These are phyloP conservation scores for Camelus bactrianus DNA, from an alignment of 2,113 vertebrate species.

Conservation along the genomic window DNA sequence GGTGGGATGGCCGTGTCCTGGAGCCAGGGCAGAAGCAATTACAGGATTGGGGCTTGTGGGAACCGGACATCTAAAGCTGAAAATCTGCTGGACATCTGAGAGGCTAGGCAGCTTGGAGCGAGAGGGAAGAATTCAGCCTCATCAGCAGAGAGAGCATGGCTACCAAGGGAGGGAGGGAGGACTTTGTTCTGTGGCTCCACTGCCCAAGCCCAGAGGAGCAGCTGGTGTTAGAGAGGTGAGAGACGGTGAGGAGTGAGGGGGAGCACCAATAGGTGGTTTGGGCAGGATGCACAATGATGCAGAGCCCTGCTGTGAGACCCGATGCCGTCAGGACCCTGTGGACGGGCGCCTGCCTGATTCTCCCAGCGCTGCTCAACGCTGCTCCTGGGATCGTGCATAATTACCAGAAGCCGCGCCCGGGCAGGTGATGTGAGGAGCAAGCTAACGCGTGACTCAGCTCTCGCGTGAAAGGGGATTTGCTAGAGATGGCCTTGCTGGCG, in stretches of 20 bases:
- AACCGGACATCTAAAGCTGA: background rate
- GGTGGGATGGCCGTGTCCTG: background rate
- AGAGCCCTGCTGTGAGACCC: background rate
- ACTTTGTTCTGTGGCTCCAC: background rate
- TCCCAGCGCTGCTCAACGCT: slow-evolving; percentile 46
- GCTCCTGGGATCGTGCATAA: slow-evolving; percentile 63
- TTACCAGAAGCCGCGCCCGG: slow-evolving; percentile 56
- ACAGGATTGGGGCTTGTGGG: too few relatives aligned
- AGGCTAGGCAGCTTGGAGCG: too few relatives aligned
- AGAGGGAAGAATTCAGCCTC: background rate
- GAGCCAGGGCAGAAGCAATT: background rate
- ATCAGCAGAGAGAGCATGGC: background rate
- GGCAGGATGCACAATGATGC: background rate
- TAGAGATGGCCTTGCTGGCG: background rate
- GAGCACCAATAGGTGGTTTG: background rate
- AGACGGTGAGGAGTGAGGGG: background rate
- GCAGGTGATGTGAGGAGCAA: slow-evolving; percentile 75
- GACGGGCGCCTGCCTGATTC: slow-evolving; percentile 44
- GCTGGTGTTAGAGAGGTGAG: background rate
- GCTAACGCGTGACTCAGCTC: slow-evolving; percentile 56
- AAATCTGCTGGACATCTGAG: background rate
- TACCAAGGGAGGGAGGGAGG: background rate
- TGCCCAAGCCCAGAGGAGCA: background rate
- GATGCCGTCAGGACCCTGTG: background rate
- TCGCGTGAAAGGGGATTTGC: background rate